Evolutionary conservation across 2,113 vertebrate genomes (phyloP).

Genomic region (Mastomys coucha): DNA sequence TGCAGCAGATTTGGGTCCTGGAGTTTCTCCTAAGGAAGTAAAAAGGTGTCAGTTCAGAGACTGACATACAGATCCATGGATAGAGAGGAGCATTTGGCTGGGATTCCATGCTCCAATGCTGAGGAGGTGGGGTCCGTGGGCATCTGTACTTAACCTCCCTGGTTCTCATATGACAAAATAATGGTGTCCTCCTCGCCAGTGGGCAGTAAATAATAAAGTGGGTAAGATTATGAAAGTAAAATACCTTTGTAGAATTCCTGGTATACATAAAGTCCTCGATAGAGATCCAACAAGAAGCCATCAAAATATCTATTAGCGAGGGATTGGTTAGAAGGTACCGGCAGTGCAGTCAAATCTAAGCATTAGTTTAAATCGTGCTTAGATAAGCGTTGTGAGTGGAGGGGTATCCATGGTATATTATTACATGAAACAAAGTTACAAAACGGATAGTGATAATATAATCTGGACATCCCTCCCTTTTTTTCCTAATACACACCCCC

Average conservation of each 20-base stretch:
- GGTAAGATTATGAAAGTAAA: background rate
- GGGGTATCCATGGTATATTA: background rate
- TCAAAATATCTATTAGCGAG: background rate
- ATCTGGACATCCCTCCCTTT: background rate
- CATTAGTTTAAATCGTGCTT: background rate
- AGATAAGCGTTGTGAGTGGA: no score
- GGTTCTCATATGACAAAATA: background rate
- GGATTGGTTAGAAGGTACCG: background rate
- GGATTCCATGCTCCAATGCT: background rate
- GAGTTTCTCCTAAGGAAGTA: background rate
- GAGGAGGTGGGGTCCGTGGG: accelerated
- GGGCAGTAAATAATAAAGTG: background rate
- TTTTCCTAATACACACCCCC: background rate
- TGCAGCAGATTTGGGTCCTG: background rate
- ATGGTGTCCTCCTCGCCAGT: background rate
- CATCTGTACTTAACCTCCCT: background rate
- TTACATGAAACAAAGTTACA: background rate
- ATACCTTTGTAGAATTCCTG: no score
- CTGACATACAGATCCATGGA: accelerated
- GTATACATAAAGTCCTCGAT: background rate
- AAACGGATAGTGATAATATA: background rate
- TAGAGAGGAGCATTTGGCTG: background rate
- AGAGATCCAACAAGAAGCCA: background rate
- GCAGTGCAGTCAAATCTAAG: accelerated
- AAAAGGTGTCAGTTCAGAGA: background rate